Evolutionary conservation across 2,888 invertebrate species (phyloP).

Genomic region (Lacanobia oleracea): DNA sequence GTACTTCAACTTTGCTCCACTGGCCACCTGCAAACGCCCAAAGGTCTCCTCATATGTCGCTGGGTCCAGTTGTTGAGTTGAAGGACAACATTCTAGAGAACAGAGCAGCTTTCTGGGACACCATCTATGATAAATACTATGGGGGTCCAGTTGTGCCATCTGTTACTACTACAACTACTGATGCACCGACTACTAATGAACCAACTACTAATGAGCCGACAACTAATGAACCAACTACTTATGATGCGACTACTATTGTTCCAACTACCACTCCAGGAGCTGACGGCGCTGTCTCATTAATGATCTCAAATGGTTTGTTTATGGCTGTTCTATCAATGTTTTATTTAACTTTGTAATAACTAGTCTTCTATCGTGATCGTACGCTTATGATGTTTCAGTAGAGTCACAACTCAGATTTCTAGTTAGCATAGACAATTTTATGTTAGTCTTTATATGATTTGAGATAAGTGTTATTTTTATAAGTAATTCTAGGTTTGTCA

Average conservation of each 20-base stretch:
- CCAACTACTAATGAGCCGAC: background rate
- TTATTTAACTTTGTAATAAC: conserved; percentile 13
- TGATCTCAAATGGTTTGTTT: conserved; percentile 28
- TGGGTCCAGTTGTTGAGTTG: conserved; percentile 65
- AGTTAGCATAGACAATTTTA: background rate
- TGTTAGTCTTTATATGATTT: background rate
- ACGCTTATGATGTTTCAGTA: too few relatives aligned
- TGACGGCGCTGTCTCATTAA: conserved; percentile 2
- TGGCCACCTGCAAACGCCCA: conserved; percentile 68
- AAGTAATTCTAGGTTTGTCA: background rate
- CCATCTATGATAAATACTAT: conserved; percentile 71
- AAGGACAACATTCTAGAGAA: conserved; percentile 53
- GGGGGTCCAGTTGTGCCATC: conserved; percentile 66
- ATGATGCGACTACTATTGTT: background rate
- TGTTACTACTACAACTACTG: conserved; percentile 1
- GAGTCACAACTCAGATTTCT: background rate
- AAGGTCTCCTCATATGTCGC: conserved; percentile 69
- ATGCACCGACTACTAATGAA: background rate
- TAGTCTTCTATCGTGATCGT: background rate
- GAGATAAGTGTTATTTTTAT: background rate
- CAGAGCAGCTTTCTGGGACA: conserved; percentile 70
- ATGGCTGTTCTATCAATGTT: background rate
- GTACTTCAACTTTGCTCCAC: conserved; percentile 51
- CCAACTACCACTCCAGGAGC: background rate
- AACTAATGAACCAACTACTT: background rate